phyloP scores from a whole-genome alignment of 2,797 vertebrate species.

The Smutsia gigantea region DNA sequence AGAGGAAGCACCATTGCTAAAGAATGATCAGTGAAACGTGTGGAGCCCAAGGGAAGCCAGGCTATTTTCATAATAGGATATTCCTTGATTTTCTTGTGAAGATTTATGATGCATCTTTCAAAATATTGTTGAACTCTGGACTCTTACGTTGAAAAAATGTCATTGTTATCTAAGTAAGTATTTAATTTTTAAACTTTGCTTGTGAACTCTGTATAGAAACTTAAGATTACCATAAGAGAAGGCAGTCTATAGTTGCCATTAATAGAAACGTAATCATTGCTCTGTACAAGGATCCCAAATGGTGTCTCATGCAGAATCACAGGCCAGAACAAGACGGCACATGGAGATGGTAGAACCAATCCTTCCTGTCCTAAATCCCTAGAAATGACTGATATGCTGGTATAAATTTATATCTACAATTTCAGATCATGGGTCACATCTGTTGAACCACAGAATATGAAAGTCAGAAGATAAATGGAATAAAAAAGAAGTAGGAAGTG shows the following conservation, averaged over 20 bases:
- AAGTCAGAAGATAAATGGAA: not conserved
- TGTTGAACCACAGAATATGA: not conserved
- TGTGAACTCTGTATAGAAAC: slow-evolving; percentile 56
- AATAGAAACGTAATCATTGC: slow-evolving; percentile 38
- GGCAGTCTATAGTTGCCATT: not conserved
- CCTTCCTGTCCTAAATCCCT: not conserved
- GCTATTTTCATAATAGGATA: not conserved
- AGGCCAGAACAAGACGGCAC: not conserved
- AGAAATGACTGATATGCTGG: not conserved
- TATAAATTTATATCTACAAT: not conserved
- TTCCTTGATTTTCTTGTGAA: slow-evolving; percentile 12
- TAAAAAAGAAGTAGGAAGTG: not conserved
- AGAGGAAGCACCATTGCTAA: not conserved
- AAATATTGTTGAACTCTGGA: slow-evolving; percentile 58
- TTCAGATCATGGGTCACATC: not conserved
- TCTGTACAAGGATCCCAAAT: not conserved
- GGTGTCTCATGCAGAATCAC: not conserved
- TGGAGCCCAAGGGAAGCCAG: not conserved
- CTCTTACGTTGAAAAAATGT: slow-evolving; percentile 57
- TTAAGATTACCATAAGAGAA: slow-evolving; percentile 33
- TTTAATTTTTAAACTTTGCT: slow-evolving; percentile 63
- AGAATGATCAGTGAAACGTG: not conserved
- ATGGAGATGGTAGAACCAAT: not conserved
- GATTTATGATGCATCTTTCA: not conserved
- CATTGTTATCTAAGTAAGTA: slow-evolving; percentile 23